Conservation (phyloP, 2,113 vertebrate genomes). For the Megaptera novaeangliae region DNA sequence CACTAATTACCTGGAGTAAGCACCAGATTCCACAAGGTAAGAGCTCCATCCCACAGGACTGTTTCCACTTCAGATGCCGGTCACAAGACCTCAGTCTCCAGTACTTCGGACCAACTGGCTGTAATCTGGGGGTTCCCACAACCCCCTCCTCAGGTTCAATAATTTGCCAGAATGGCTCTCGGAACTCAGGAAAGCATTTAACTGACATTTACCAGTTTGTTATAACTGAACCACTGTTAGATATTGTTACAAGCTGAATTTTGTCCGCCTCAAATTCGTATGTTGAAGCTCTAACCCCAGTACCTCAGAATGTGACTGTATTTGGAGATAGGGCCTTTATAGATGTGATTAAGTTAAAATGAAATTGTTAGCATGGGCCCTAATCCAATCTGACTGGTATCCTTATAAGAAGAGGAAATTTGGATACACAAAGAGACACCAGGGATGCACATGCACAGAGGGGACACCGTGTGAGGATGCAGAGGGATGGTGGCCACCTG, state of each 20-base stretch:
- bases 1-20: neutral
- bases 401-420: neutral
- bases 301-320: neutral
- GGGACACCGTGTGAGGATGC: neutral
- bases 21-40: neutral
- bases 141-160: neutral
- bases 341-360: neutral
- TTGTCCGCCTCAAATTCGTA: neutral
- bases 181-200: neutral
- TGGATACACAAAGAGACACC: neutral
- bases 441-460: neutral
- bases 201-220: neutral
- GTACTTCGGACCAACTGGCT: neutral
- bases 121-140: neutral
- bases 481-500: neutral
- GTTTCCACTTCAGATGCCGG: neutral
- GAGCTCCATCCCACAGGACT: neutral
- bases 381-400: neutral
- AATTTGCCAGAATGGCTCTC: neutral
- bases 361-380: neutral
- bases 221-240: neutral
- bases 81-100: neutral
- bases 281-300: neutral
- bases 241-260: neutral
- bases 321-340: neutral